Evolutionary conservation across 2,113 vertebrate species (phyloP).

Genomic region (Anoplopoma fimbria): DNA sequence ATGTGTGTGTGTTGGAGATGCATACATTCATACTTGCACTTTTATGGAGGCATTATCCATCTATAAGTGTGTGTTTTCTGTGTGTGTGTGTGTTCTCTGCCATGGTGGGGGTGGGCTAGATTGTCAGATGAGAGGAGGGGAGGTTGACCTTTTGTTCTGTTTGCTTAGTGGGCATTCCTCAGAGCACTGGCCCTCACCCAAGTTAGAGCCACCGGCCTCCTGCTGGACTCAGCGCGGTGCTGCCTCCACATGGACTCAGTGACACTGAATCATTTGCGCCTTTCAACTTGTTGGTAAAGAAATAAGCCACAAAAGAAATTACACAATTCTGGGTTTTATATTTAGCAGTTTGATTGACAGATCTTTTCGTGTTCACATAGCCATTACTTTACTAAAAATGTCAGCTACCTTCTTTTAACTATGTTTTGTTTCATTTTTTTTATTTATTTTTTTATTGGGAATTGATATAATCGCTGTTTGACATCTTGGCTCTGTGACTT

Average conservation of each 20-base stretch:
- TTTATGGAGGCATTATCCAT: background rate
- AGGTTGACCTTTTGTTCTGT: conserved; percentile 78
- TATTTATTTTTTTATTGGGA: background rate
- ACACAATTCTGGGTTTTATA: background rate
- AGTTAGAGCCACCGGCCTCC: conserved; percentile 54
- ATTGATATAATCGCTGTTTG: background rate
- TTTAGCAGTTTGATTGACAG: background rate
- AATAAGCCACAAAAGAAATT: background rate
- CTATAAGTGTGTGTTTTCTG: conserved; percentile 23
- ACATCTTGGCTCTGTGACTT: background rate
- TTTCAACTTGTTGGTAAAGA: conserved; percentile 28
- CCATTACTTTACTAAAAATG: background rate
- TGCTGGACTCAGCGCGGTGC: conserved; percentile 33
- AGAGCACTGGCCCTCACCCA: conserved; percentile 69
- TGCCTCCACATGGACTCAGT: conserved; percentile 48
- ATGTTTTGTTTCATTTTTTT: background rate
- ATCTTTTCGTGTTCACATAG: background rate
- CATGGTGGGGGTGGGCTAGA: conserved; percentile 11
- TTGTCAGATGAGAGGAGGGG: conserved; percentile 54
- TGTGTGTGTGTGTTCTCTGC: conserved; percentile 25
- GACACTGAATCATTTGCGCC: conserved; percentile 21
- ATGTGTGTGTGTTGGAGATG: background rate
- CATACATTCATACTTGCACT: background rate
- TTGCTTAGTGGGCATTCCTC: conserved; percentile 81
- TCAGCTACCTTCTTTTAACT: too few relatives aligned